Conservation (phyloP, 2,113 vertebrate species). For the Siniperca knerii region DNA sequence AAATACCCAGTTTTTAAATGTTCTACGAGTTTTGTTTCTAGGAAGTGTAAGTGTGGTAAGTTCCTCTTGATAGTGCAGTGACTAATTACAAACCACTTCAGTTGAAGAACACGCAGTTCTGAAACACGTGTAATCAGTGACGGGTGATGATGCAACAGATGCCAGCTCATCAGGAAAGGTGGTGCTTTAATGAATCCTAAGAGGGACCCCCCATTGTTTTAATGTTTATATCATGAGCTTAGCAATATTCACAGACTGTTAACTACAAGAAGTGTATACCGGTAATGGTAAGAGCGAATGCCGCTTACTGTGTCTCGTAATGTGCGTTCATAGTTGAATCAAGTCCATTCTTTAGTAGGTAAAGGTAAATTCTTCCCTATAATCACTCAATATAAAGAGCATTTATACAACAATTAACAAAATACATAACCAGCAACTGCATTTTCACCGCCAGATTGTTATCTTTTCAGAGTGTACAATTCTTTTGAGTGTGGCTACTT, state of each 20-base stretch:
- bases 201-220: slow-evolving; percentile 69
- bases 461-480: not conserved
- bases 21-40: slow-evolving; percentile 51
- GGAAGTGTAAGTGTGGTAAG: slow-evolving; percentile 61
- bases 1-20: slow-evolving; percentile 7
- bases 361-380: not conserved
- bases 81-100: slow-evolving; percentile 73
- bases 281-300: not conserved
- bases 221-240: slow-evolving; percentile 37
- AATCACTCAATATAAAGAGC: not conserved
- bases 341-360: not conserved
- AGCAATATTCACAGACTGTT: slow-evolving; percentile 51
- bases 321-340: not conserved
- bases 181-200: slow-evolving; percentile 56
- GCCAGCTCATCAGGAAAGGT: slow-evolving; percentile 73
- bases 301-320: slow-evolving; percentile 22
- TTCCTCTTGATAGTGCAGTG: slow-evolving; percentile 68
- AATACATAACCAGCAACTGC: not conserved
- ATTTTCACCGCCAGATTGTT: slow-evolving; percentile 4
- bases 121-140: slow-evolving; percentile 60
- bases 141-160: slow-evolving; percentile 72
- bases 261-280: slow-evolving; percentile 36
- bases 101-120: slow-evolving; percentile 72
- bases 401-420: not conserved
- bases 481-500: slow-evolving; percentile 8